These are phyloP conservation scores for Boulengeromyrus knoepffleri DNA, from an alignment of 2,113 vertebrate species.

Conservation along the genomic window DNA sequence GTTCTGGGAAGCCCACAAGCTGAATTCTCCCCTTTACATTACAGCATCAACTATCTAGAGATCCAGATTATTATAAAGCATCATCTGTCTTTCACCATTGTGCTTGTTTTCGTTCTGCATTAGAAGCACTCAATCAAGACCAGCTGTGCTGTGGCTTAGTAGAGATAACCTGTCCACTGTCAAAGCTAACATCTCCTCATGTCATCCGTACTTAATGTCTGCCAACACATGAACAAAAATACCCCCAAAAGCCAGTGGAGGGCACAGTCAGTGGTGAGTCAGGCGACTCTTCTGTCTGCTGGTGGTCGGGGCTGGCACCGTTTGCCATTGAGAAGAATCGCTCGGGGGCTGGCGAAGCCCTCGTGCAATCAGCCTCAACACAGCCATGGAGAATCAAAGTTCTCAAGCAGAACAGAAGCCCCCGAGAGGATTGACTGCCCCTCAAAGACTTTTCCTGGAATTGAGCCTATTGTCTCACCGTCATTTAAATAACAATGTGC, in stretches of 20 bases:
- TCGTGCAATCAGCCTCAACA: slow-evolving; percentile 53
- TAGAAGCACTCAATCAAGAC: slow-evolving; percentile 19
- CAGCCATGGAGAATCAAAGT: slow-evolving; percentile 31
- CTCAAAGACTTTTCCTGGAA: slow-evolving; percentile 33
- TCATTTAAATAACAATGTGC: slow-evolving; percentile 46
- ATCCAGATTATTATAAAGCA: slow-evolving; percentile 34
- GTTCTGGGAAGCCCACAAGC: slow-evolving; percentile 21
- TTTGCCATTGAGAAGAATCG: slow-evolving; percentile 23
- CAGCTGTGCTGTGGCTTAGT: slow-evolving; percentile 18
- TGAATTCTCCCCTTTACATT: not conserved
- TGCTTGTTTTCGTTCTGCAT: slow-evolving; percentile 28
- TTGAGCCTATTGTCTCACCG: slow-evolving; percentile 38
- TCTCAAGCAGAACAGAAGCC: slow-evolving; percentile 35
- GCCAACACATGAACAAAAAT: not conserved
- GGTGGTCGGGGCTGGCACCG: slow-evolving; percentile 22
- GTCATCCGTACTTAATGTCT: not conserved
- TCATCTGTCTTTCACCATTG: slow-evolving; percentile 29
- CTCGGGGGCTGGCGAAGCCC: not conserved
- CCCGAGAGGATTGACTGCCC: slow-evolving; percentile 37
- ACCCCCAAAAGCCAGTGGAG: not conserved
- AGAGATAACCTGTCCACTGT: not conserved
- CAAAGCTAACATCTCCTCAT: not conserved
- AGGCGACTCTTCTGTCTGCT: slow-evolving; percentile 20
- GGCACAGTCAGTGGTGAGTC: not conserved
- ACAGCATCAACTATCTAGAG: slow-evolving; percentile 25